These are phyloP conservation scores for Caradrina kadenii DNA, from an alignment of 2,888 invertebrate genomes.

Conservation along the genomic window DNA sequence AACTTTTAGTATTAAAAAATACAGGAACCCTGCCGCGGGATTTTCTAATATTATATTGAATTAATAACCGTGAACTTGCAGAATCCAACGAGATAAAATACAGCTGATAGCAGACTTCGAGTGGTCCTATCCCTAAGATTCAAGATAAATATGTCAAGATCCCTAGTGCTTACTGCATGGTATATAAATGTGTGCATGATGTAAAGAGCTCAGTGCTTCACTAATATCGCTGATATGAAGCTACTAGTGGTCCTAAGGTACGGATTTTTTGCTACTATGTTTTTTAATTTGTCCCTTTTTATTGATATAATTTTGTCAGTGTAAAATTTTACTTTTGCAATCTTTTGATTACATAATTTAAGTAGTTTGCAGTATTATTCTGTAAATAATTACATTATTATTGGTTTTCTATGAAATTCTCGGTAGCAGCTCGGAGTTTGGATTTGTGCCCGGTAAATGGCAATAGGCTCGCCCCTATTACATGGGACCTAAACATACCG, in stretches of 20 bases:
- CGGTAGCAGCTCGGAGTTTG: too few species aligned
- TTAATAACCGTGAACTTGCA: slow-evolving; percentile 1
- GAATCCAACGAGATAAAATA: slow-evolving; percentile 10
- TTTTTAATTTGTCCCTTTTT: too few species aligned
- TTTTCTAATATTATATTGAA: background rate
- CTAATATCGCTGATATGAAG: slow-evolving; percentile 41
- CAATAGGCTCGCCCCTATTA: too few species aligned
- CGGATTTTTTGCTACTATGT: background rate
- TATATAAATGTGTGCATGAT: slow-evolving; percentile 14
- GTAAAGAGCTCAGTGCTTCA: slow-evolving; percentile 8
- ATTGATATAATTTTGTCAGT: too few species aligned
- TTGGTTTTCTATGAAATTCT: too few species aligned
- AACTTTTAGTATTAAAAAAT: too few species aligned
- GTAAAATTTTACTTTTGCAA: too few species aligned
- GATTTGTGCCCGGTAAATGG: too few species aligned
- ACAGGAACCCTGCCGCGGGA: background rate
- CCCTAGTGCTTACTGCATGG: background rate
- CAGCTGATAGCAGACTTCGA: slow-evolving; percentile 14
- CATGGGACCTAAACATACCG: too few species aligned
- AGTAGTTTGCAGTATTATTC: too few species aligned
- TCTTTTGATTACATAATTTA: too few species aligned
- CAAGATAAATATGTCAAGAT: slow-evolving; percentile 25
- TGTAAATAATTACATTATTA: too few species aligned
- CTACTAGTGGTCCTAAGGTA: slow-evolving; percentile 49
- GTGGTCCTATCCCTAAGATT: slow-evolving; percentile 6